Conservation (phyloP, 2,797 vertebrate genomes). For the Catostomus latipinnis region DNA sequence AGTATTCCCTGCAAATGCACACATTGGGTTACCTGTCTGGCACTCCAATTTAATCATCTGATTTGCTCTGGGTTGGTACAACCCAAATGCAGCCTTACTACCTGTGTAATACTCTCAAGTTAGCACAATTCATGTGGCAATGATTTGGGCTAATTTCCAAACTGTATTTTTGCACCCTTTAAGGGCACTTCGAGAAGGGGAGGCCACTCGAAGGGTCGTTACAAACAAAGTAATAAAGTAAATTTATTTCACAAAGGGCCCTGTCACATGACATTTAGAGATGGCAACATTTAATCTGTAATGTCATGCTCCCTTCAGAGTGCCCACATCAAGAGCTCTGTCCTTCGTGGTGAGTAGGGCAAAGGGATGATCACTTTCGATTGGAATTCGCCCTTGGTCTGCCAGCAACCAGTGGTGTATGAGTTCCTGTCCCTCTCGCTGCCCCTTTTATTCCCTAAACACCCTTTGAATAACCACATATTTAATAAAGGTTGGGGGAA, state of each 20-base stretch:
- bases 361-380: too few relatives aligned
- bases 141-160: slow-evolving; percentile 58
- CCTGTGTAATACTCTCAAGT: slow-evolving; percentile 54
- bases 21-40: slow-evolving; percentile 47
- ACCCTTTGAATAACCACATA: slow-evolving; percentile 77
- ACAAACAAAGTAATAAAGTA: too few relatives aligned
- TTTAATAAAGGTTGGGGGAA: slow-evolving; percentile 65
- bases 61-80: slow-evolving; percentile 34
- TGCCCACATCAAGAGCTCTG: too few relatives aligned
- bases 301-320: too few relatives aligned
- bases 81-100: slow-evolving; percentile 6
- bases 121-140: slow-evolving; percentile 70
- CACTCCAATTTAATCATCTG: slow-evolving; percentile 22
- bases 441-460: slow-evolving; percentile 62
- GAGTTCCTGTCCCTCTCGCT: slow-evolving; percentile 67
- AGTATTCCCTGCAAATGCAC: slow-evolving; percentile 45
- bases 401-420: slow-evolving; percentile 70
- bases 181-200: too few relatives aligned
- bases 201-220: too few relatives aligned
- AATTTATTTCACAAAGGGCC: too few relatives aligned
- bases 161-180: too few relatives aligned
- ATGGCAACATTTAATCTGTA: too few relatives aligned
- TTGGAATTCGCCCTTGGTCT: slow-evolving; percentile 6
- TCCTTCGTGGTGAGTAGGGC: too few relatives aligned
- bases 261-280: too few relatives aligned